Evolutionary conservation across 2,888 invertebrate species (phyloP).

Genomic region (Rhabditophanes sp.): DNA sequence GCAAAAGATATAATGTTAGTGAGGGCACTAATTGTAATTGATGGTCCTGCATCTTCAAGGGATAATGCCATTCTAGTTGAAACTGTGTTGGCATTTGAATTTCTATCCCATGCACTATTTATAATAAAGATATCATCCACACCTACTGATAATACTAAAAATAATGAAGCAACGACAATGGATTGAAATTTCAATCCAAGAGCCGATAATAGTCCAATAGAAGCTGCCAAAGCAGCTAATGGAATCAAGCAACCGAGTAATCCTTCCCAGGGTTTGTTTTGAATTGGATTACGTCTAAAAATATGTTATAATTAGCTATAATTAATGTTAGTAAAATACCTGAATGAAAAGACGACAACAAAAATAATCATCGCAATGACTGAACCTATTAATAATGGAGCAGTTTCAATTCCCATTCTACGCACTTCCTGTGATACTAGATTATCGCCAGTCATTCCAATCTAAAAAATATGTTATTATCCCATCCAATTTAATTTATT

Average conservation of each 20-base stretch:
- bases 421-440: constrained; percentile 32
- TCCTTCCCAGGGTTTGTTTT: constrained; percentile 30
- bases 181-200: constrained; percentile 27
- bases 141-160: constrained; percentile 37
- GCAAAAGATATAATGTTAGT: constrained; percentile 22
- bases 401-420: constrained; percentile 35
- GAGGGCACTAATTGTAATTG: constrained; percentile 28
- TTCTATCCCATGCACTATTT: constrained; percentile 12
- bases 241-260: constrained; percentile 33
- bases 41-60: constrained; percentile 35
- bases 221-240: constrained; percentile 20
- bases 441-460: constrained; percentile 35
- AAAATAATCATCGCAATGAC: constrained; percentile 33
- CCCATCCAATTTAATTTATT: neutral
- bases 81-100: constrained; percentile 3
- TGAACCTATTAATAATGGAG: constrained; percentile 28
- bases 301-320: neutral
- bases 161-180: constrained; percentile 34
- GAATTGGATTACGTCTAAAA: constrained; percentile 16
- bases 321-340: constrained; percentile 10
- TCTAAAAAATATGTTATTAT: constrained; percentile 13
- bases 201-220: constrained; percentile 21
- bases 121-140: constrained; percentile 39
- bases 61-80: constrained; percentile 21
- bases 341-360: constrained; percentile 21